A percentile compares a stretch with the other conserved stretches of the same genome.
These are phyloP conservation scores for Ichneumoninae sp. DNA, from an alignment of 2,888 invertebrate genomes.

Conservation along the genomic window DNA sequence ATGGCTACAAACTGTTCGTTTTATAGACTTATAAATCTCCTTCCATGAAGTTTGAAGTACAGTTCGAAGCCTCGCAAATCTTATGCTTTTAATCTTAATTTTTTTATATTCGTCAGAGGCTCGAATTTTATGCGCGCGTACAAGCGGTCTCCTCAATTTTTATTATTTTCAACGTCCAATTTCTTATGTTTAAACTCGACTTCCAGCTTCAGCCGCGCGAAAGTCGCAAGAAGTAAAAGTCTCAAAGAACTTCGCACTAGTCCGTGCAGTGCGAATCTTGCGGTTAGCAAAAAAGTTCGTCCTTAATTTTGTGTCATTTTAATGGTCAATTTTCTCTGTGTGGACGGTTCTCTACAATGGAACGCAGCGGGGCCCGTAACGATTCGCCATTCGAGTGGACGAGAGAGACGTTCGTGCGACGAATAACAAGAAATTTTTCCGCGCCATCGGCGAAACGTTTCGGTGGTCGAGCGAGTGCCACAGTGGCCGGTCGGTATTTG, in stretches of 20 bases:
- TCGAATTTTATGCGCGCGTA: too few species aligned
- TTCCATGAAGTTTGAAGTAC: background rate
- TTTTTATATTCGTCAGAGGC: too few species aligned
- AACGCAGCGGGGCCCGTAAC: slow-evolving; percentile 14
- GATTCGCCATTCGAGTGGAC: slow-evolving; percentile 35
- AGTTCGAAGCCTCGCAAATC: background rate
- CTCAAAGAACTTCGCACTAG: too few species aligned
- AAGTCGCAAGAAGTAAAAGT: too few species aligned
- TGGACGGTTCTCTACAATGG: background rate
- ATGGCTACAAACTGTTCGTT: too few species aligned
- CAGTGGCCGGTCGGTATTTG: slow-evolving; percentile 18
- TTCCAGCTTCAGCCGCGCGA: too few species aligned
- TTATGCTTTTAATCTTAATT: too few species aligned
- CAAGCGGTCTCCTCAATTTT: too few species aligned
- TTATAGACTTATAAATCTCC: background rate
- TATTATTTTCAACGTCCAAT: too few species aligned
- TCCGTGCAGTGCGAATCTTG: background rate
- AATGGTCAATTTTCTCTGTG: background rate
- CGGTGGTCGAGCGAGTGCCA: slow-evolving; percentile 33
- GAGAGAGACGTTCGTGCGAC: slow-evolving; percentile 39
- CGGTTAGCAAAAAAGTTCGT: background rate
- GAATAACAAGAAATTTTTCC: slow-evolving; percentile 62
- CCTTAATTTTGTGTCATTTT: background rate
- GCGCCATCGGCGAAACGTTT: slow-evolving; percentile 16
- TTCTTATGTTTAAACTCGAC: too few species aligned